Evolutionary conservation across 2,888 invertebrate genomes (phyloP).

Genomic region (Tuta absoluta): DNA sequence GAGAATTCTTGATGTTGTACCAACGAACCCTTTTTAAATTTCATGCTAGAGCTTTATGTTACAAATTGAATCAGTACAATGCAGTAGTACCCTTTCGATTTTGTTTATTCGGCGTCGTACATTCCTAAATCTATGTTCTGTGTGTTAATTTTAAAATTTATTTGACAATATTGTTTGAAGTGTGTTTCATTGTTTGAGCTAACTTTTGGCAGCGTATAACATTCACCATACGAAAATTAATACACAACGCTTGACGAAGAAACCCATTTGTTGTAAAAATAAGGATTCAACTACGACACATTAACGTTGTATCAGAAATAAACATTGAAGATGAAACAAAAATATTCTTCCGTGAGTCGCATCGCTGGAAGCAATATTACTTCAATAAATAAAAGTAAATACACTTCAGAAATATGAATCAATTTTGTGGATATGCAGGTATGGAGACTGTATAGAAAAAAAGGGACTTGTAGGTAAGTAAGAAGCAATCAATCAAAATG

Average conservation of each 20-base stretch:
- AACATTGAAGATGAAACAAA: slow-evolving; percentile 68
- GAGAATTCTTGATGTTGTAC: slow-evolving; percentile 57
- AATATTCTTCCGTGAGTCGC: slow-evolving; percentile 46
- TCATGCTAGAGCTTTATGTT: slow-evolving; percentile 69
- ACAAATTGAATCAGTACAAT: slow-evolving; percentile 75
- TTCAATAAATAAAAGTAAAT: slow-evolving; percentile 30
- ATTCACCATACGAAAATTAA: slow-evolving; percentile 25
- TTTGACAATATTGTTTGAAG: slow-evolving; percentile 50
- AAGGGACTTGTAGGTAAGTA: slow-evolving; percentile 36
- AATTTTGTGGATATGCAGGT: slow-evolving; percentile 7
- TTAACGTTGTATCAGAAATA: slow-evolving; percentile 50
- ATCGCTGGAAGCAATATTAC: slow-evolving; percentile 2
- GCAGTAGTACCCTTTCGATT: slow-evolving; percentile 50
- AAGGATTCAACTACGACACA: slow-evolving; percentile 46
- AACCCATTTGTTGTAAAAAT: slow-evolving; percentile 64
- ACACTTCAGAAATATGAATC: slow-evolving; percentile 4
- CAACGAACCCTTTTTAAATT: slow-evolving; percentile 73
- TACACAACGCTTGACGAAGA: slow-evolving; percentile 27
- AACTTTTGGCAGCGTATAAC: slow-evolving; percentile 25
- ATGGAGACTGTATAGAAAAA: background rate
- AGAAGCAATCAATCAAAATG: slow-evolving; percentile 40
- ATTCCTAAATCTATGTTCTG: slow-evolving; percentile 55
- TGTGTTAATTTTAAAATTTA: slow-evolving; percentile 60
- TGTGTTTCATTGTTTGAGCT: slow-evolving; percentile 36
- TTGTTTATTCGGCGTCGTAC: slow-evolving; percentile 48